These are phyloP conservation scores for Yponomeuta malinellus DNA, from an alignment of 2,888 invertebrate genomes.

Conservation along the genomic window DNA sequence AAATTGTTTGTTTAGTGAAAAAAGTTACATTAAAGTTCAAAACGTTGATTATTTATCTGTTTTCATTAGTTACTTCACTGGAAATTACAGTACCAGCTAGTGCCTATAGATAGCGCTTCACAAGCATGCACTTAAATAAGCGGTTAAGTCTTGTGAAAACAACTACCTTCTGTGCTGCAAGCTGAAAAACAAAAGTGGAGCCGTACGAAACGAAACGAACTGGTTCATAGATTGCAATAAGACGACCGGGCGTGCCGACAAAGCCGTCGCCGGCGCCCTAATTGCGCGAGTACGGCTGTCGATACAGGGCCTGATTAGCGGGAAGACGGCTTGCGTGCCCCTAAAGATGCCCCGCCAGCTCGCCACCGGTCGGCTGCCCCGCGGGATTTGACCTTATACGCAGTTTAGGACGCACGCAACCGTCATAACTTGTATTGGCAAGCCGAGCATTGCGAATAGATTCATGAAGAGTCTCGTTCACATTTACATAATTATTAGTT, in stretches of 20 bases:
- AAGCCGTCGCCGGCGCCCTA: conserved; percentile 55
- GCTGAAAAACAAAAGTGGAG: background rate
- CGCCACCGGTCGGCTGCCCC: conserved; percentile 24
- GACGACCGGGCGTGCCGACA: conserved; percentile 16
- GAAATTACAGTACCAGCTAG: background rate
- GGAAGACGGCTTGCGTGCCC: conserved; percentile 59
- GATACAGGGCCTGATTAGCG: conserved; percentile 60
- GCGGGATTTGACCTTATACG: conserved; percentile 18
- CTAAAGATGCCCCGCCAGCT: conserved; percentile 42
- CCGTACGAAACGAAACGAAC: background rate
- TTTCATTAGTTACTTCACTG: conserved; percentile 13
- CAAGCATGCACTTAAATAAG: background rate
- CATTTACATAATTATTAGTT: too few relatives aligned
- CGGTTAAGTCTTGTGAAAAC: background rate
- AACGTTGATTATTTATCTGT: too few relatives aligned
- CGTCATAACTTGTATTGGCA: too few relatives aligned
- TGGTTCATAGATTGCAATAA: conserved; percentile 10
- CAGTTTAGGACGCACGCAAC: too few relatives aligned
- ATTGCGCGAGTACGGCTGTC: conserved; percentile 52
- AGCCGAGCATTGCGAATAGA: too few relatives aligned
- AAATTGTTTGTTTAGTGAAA: too few relatives aligned
- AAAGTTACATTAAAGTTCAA: too few relatives aligned
- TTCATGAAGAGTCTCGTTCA: too few relatives aligned
- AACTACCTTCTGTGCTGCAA: background rate
- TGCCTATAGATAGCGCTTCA: background rate